phyloP scores from a whole-genome alignment of 2,797 vertebrate genomes.

The Anguilla marmorata region DNA sequence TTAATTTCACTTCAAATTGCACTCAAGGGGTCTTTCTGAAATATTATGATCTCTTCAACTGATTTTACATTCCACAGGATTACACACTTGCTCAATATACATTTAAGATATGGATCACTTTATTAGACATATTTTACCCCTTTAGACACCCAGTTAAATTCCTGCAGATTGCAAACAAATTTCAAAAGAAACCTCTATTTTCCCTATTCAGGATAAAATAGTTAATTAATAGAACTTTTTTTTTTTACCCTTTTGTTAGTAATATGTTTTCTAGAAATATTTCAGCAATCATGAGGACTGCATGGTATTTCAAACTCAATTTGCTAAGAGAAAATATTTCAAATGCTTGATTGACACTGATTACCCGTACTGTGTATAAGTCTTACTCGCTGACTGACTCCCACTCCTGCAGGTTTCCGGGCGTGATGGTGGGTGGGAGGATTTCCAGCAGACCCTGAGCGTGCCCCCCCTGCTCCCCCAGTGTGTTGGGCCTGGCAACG shows the following conservation, averaged over 20 bases:
- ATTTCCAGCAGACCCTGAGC: background rate
- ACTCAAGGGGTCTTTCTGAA: background rate
- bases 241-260: background rate
- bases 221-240: background rate
- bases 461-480: conserved; percentile 12
- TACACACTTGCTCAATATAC: background rate
- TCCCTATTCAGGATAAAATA: background rate
- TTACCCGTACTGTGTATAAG: background rate
- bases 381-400: background rate
- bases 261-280: background rate
- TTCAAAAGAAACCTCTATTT: background rate
- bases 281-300: background rate
- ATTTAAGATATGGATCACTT: background rate
- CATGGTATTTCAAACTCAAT: background rate
- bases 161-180: background rate
- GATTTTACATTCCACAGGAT: background rate
- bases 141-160: background rate
- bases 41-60: background rate
- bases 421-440: background rate
- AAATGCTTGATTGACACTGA: background rate
- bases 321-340: background rate
- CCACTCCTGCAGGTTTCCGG: background rate
- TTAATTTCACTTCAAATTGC: background rate
- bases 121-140: background rate
- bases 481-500: background rate